Evolutionary conservation across 2,113 vertebrate species (phyloP).

Genomic region (Strix aluco): DNA sequence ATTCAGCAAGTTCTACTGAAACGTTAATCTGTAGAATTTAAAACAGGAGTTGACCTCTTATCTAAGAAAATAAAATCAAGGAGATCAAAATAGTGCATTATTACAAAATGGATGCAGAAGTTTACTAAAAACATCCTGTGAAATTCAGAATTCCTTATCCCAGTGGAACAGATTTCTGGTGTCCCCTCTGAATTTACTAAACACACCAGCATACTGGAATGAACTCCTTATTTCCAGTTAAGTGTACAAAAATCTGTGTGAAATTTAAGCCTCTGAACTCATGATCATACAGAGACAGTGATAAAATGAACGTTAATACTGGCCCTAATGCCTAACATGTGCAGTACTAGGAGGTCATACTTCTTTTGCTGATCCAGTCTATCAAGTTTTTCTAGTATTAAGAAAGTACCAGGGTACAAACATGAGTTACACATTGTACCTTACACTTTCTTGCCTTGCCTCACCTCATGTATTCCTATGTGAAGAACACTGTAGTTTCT

Average conservation of each 20-base stretch:
- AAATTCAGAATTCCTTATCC: neutral
- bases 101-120: no score
- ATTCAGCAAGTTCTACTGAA: neutral
- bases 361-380: neutral
- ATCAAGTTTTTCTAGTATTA: neutral
- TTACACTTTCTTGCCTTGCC: neutral
- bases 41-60: neutral
- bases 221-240: neutral
- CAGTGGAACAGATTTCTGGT: neutral
- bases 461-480: neutral
- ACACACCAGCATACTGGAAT: neutral
- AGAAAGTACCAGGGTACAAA: neutral
- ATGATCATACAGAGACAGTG: neutral
- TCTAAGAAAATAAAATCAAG: neutral
- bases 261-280: neutral
- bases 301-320: neutral
- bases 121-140: neutral
- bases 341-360: neutral
- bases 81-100: neutral
- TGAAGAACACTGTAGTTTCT: neutral
- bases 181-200: neutral
- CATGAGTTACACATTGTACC: fast-evolving
- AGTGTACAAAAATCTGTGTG: neutral
- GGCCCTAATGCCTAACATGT: neutral
- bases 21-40: neutral